Percentiles rank a stretch among this genome's conserved stretches.
Evolutionary conservation across 2,888 invertebrate genomes (phyloP).

Genomic region (Lasius platythorax): DNA sequence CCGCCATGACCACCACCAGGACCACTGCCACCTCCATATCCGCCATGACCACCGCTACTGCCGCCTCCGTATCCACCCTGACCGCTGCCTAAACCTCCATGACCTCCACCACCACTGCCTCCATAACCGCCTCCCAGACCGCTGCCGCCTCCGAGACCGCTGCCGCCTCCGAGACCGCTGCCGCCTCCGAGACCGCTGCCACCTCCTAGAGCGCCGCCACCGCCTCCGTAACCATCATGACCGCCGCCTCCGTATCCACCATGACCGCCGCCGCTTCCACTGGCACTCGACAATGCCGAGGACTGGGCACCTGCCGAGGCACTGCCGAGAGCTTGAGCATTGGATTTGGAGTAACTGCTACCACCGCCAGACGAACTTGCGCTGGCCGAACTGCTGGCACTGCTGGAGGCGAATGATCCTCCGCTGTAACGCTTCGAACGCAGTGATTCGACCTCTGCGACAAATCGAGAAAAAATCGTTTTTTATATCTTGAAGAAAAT

Average conservation of each 20-base stretch:
- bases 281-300: conserved; percentile 52
- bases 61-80: conserved; percentile 25
- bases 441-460: background rate
- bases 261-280: conserved; percentile 41
- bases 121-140: background rate
- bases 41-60: background rate
- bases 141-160: conserved; percentile 36
- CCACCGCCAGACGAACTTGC: conserved; percentile 69
- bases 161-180: conserved; percentile 31
- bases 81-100: conserved; percentile 9
- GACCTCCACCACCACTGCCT: conserved; percentile 2
- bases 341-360: conserved; percentile 81
- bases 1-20: conserved; percentile 21
- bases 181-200: conserved; percentile 51
- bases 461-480: background rate
- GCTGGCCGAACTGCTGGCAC: conserved; percentile 67
- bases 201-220: conserved; percentile 45
- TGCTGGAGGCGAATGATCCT: conserved; percentile 55
- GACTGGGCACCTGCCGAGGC: conserved; percentile 73
- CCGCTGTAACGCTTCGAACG: conserved; percentile 48
- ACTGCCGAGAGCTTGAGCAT: conserved; percentile 77
- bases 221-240: conserved; percentile 40
- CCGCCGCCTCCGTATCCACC: conserved; percentile 25
- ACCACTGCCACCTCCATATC: background rate
- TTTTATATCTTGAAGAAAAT: too few relatives aligned